Evolutionary conservation across 2,113 vertebrate genomes (phyloP).

Genomic region (Bambusicola thoracicus): DNA sequence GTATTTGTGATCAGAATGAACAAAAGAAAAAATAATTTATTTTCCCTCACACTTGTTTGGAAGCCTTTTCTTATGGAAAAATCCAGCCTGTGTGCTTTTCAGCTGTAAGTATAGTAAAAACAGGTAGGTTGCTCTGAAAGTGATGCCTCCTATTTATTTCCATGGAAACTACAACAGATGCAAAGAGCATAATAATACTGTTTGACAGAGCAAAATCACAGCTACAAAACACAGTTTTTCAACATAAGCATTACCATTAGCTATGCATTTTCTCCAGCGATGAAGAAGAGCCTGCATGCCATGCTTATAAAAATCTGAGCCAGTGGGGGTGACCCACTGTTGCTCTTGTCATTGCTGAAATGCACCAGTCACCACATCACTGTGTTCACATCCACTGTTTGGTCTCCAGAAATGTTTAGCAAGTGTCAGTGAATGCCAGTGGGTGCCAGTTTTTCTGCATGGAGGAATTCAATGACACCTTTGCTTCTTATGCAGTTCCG

Average conservation of each 20-base stretch:
- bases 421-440: background rate
- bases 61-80: background rate
- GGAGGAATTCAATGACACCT: background rate
- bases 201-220: background rate
- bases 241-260: too few relatives aligned
- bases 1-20: background rate
- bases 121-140: background rate
- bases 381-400: too few relatives aligned
- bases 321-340: too few relatives aligned
- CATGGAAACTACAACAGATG: background rate
- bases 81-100: background rate
- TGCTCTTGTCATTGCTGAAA: too few relatives aligned
- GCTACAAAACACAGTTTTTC: background rate
- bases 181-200: background rate
- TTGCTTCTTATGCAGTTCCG: background rate
- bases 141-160: background rate
- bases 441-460: background rate
- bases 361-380: background rate
- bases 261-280: background rate
- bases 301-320: background rate
- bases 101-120: background rate
- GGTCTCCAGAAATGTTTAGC: background rate
- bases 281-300: background rate
- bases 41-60: background rate
- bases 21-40: background rate